Percentiles rank a stretch among this genome's conserved stretches.
phyloP scores from a whole-genome alignment of 2,113 vertebrate species.

The Gasterosteus nipponicus region DNA sequence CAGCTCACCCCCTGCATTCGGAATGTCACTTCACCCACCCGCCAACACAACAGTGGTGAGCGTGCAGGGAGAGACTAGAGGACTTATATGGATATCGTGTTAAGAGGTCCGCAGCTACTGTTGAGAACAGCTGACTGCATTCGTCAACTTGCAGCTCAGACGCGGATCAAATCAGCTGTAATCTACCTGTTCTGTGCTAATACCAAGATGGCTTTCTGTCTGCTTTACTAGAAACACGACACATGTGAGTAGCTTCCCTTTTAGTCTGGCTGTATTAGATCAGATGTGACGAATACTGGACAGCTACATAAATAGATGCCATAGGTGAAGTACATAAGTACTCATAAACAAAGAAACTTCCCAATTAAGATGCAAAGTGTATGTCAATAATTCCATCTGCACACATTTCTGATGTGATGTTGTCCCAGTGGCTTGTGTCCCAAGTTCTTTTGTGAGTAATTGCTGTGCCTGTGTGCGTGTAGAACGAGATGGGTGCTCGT shows the following conservation, averaged over 20 bases:
- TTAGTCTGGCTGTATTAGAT: neutral
- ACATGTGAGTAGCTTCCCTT: constrained; percentile 5
- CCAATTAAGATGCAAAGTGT: neutral
- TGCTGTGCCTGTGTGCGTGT: constrained; percentile 28
- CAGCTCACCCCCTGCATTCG: constrained; percentile 98
- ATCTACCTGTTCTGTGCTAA: constrained; percentile 25
- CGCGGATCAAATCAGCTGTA: constrained; percentile 21
- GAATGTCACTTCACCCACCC: constrained; percentile 96
- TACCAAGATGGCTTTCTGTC: constrained; percentile 6
- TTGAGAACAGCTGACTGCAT: constrained; percentile 40
- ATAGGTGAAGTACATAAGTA: neutral
- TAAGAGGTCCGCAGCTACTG: constrained; percentile 15
- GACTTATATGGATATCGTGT: constrained; percentile 43
- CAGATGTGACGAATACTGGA: neutral
- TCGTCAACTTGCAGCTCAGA: constrained; percentile 31
- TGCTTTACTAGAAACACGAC: neutral
- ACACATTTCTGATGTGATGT: neutral
- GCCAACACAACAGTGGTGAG: constrained; percentile 93
- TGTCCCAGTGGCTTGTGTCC: neutral
- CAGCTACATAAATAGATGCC: neutral
- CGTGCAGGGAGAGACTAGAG: constrained; percentile 49
- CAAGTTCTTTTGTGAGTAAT: neutral
- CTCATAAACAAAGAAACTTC: neutral
- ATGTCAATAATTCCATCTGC: neutral
- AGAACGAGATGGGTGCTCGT: constrained; percentile 91